phyloP scores from a whole-genome alignment of 2,113 vertebrate genomes.

The Blennius ocellaris region DNA sequence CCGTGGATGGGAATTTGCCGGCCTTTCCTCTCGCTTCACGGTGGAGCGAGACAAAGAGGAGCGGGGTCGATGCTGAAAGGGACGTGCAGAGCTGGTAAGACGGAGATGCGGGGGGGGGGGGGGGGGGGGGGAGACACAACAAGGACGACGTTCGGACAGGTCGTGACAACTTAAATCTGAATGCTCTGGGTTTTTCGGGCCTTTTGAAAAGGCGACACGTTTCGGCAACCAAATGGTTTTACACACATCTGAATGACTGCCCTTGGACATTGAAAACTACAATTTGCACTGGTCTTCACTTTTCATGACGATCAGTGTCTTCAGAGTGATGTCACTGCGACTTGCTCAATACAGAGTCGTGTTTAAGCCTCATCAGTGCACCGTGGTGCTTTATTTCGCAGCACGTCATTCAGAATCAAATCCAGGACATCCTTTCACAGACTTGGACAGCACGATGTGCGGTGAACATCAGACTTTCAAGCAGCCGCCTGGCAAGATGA shows the following conservation, averaged over 20 bases:
- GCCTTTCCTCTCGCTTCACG: conserved; percentile 27
- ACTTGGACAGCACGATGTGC: conserved; percentile 6
- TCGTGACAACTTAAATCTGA: background rate
- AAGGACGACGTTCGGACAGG: background rate
- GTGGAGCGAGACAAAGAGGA: conserved; percentile 24
- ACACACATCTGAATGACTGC: conserved; percentile 17
- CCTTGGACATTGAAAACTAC: too few species aligned
- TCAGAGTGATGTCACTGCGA: too few species aligned
- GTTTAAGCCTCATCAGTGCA: too few species aligned
- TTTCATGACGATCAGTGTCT: too few species aligned
- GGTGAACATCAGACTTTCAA: conserved; percentile 29
- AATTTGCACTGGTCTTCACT: too few species aligned
- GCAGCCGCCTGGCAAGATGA: conserved; percentile 39
- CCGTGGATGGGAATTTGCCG: conserved; percentile 7
- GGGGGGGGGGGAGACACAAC: background rate
- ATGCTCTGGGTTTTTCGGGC: background rate
- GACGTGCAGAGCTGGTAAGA: conserved; percentile 33
- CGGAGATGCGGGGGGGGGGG: conserved; percentile 6
- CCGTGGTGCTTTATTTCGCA: too few species aligned
- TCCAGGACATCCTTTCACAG: background rate
- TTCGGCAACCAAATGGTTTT: conserved; percentile 1
- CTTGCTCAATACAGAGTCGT: too few species aligned
- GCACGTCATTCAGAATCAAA: too few species aligned
- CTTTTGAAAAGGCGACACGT: background rate
- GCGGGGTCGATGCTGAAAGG: background rate